Percentiles rank a stretch among this genome's conserved stretches.
Evolutionary conservation across 2,888 invertebrate genomes (phyloP).

Genomic region (Aphodius granarius): DNA sequence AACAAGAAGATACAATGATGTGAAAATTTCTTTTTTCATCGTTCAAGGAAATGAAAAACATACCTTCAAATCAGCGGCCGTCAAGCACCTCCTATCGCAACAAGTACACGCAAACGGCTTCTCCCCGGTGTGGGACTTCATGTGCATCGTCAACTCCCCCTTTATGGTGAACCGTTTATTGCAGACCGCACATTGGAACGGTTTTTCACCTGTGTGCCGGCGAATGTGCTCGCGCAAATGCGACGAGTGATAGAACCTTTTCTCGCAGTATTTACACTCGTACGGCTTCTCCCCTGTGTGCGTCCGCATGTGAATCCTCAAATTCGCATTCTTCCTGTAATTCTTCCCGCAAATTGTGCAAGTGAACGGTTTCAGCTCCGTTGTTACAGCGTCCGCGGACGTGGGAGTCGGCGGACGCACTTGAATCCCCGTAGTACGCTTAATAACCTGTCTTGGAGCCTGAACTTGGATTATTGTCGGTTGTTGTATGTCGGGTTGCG

Average conservation of each 20-base stretch:
- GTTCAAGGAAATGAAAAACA: too few relatives aligned
- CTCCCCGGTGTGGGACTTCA: slow-evolving; percentile 58
- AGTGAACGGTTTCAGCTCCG: slow-evolving; percentile 39
- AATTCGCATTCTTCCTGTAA: slow-evolving; percentile 50
- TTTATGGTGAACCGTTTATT: slow-evolving; percentile 50
- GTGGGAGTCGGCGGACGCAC: slow-evolving; percentile 45
- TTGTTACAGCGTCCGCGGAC: slow-evolving; percentile 25
- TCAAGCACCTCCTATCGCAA: slow-evolving; percentile 61
- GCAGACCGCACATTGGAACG: slow-evolving; percentile 49
- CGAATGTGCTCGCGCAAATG: slow-evolving; percentile 50
- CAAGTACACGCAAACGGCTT: slow-evolving; percentile 60
- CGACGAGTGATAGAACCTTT: slow-evolving; percentile 51
- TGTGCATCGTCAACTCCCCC: slow-evolving; percentile 54
- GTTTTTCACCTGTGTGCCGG: slow-evolving; percentile 51
- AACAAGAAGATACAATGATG: too few relatives aligned
- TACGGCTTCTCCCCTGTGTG: slow-evolving; percentile 53
- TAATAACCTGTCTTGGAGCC: slow-evolving; percentile 40
- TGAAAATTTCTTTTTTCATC: too few relatives aligned
- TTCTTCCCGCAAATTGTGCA: slow-evolving; percentile 48
- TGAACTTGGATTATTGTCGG: slow-evolving; percentile 15
- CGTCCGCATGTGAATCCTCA: slow-evolving; percentile 50
- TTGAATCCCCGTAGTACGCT: slow-evolving; percentile 46
- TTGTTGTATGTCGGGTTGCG: slow-evolving; percentile 24
- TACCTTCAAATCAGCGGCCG: slow-evolving; percentile 56
- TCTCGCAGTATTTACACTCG: slow-evolving; percentile 52